Base-by-base conservation (phyloP, 92 coral and sea anemone species). In the Porites divaricata region DNA sequence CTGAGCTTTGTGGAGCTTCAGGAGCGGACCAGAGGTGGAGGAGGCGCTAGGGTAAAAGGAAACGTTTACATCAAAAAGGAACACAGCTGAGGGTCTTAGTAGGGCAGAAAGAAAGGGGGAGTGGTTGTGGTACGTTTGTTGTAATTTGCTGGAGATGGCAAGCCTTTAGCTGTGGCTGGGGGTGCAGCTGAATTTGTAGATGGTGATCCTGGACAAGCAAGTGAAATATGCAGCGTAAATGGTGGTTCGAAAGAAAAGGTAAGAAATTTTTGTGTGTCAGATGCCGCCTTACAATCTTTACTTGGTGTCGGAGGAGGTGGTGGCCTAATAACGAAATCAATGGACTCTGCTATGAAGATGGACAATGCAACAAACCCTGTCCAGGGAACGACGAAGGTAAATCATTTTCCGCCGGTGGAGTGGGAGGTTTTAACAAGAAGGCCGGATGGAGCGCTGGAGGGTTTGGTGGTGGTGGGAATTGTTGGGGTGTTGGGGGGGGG, bases 401-500 rank as follows among this genome's bases (percentile, higher is more conserved):
- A 26, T 76, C 88, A 7, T 74, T 84, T 53, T 14, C 48, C 14
- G 17, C 75, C 4, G 88, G 88, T 26, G 88, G 88, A 52, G 21
- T 24, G 63, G 88, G 88, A 65, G 88, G 88, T 35, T 28, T 15
- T 20, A 84, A 23, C 49, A 72, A 22, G 1, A 1, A 5, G 5
- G 1, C n/a, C 16, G 61, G 49, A 21, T 81, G 86, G 20, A 6
- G 45, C 4, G 81, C 72, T 1, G 88, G 88, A 0, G 88, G 88
- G 20, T 84, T 75, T 53, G 88, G 88, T 1, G 85, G 85, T 24
- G 85, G 85, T 69, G 76, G 77, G 20, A 69, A 69, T 20, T 74
- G 81, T 64, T 81, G 88, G 67, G 88, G 88, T n/a, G n/a, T n/a
- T n/a, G 57, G 88, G 88, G 63, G 88, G 88, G 13, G 82, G 88